Conservation (phyloP, 2,797 vertebrate species). For the Pantherophis vulpinus region DNA sequence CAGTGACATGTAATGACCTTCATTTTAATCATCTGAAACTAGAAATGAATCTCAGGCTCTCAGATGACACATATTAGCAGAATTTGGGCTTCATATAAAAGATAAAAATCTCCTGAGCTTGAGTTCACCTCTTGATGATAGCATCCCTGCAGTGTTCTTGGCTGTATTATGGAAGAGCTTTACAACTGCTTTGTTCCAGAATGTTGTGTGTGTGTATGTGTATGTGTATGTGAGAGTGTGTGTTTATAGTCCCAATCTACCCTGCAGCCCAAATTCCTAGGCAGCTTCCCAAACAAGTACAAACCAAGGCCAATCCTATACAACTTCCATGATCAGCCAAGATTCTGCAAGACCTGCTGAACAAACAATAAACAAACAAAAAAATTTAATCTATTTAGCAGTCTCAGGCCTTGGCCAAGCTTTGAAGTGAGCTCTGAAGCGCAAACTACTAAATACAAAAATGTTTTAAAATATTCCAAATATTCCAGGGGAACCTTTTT, state of each 20-base stretch:
- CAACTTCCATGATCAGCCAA: neutral
- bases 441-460: neutral
- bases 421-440: neutral
- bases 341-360: neutral
- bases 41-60: neutral
- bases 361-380: neutral
- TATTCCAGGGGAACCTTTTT: neutral
- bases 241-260: neutral
- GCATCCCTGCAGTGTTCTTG: neutral
- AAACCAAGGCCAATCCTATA: neutral
- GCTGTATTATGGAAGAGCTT: neutral
- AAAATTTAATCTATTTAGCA: neutral
- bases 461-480: neutral
- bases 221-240: neutral
- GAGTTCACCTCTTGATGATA: neutral
- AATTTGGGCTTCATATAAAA: neutral
- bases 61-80: neutral
- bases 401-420: neutral
- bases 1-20: neutral
- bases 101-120: neutral
- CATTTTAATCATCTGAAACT: neutral
- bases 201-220: neutral
- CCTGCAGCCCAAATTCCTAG: neutral
- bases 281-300: neutral
- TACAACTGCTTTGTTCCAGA: neutral